phyloP scores from a whole-genome alignment of 2,113 vertebrate genomes.

The Chaetops frenatus region DNA sequence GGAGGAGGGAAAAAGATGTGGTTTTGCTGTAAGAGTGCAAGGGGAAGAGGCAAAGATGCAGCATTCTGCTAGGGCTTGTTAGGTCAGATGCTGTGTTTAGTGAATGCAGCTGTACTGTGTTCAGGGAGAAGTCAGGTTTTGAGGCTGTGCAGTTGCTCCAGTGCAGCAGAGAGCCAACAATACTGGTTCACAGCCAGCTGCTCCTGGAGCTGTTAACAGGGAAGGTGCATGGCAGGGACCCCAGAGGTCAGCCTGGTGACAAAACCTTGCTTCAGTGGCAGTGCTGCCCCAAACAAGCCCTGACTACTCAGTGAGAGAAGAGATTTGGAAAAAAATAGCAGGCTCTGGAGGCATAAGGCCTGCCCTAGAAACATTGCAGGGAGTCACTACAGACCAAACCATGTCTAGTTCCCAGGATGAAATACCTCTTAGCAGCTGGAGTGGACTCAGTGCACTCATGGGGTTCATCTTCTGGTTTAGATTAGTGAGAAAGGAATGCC shows the following conservation, averaged over 20 bases:
- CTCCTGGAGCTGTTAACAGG: neutral
- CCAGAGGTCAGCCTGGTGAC: neutral
- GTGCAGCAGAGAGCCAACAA: neutral
- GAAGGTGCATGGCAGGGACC: neutral
- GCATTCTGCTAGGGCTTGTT: neutral
- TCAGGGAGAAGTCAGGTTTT: neutral
- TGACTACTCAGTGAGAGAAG: neutral
- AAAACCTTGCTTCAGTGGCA: neutral
- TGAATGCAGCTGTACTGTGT: neutral
- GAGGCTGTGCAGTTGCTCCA: neutral
- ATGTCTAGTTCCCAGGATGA: neutral
- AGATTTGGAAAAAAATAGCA: neutral
- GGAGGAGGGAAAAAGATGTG: neutral
- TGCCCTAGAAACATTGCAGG: neutral
- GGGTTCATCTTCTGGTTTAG: neutral
- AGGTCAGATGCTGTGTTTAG: neutral
- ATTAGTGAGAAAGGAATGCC: neutral
- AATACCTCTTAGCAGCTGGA: neutral
- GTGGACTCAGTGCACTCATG: neutral
- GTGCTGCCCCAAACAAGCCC: neutral
- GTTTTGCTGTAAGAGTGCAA: neutral
- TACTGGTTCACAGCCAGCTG: neutral
- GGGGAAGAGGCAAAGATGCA: neutral
- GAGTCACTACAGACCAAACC: neutral
- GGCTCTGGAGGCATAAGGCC: neutral